phyloP scores from a whole-genome alignment of 2,888 invertebrate species.

The Candidula unifasciata region DNA sequence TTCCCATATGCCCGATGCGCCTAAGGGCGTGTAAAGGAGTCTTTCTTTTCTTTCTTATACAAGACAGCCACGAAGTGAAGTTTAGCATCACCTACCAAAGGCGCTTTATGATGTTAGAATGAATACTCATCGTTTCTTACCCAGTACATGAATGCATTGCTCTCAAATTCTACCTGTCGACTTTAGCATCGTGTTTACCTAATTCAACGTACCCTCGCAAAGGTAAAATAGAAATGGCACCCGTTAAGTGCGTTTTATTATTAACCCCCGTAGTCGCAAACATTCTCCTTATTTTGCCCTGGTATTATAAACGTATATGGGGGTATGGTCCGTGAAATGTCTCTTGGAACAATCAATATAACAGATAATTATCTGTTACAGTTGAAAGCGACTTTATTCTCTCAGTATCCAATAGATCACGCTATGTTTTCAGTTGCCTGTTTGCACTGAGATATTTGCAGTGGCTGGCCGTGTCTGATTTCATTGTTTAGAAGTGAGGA shows the following conservation, averaged over 20 bases:
- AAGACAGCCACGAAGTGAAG: too few relatives aligned
- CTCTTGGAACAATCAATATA: background rate
- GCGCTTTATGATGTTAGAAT: too few relatives aligned
- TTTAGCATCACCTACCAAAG: too few relatives aligned
- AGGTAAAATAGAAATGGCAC: background rate
- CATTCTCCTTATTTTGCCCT: background rate
- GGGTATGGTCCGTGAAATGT: background rate
- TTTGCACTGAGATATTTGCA: conserved; percentile 2
- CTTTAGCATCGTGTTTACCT: too few relatives aligned
- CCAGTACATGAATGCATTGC: too few relatives aligned
- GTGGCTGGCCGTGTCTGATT: background rate
- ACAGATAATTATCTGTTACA: background rate
- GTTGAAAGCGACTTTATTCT: background rate
- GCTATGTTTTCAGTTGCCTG: background rate
- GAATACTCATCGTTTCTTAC: too few relatives aligned
- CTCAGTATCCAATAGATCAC: background rate
- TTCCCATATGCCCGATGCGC: too few relatives aligned
- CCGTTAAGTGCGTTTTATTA: background rate
- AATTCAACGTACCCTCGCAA: background rate
- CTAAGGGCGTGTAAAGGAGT: too few relatives aligned
- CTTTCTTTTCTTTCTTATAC: too few relatives aligned
- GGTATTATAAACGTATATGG: background rate
- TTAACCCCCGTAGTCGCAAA: background rate
- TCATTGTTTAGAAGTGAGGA: background rate
- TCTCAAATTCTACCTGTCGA: too few relatives aligned